Percentiles rank a stretch among this genome's conserved stretches.
phyloP scores from a whole-genome alignment of 2,113 vertebrate genomes.

The Leucopternis melanops region DNA sequence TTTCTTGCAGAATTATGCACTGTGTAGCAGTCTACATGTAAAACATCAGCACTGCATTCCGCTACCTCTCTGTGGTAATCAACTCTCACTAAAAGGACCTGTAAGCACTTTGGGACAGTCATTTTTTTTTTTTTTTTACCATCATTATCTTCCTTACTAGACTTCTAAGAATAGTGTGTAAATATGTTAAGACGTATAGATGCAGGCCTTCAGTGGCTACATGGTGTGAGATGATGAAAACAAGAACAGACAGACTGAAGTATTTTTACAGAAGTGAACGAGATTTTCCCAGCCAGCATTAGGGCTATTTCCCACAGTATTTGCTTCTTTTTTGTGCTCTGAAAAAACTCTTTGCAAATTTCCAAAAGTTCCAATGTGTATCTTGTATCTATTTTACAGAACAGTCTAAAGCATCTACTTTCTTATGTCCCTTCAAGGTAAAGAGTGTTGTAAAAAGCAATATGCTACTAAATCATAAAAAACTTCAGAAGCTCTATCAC shows the following conservation, averaged over 20 bases:
- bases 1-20: not conserved
- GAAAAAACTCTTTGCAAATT: not conserved
- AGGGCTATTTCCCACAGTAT: not conserved
- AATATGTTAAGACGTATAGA: not conserved
- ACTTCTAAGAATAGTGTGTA: not conserved
- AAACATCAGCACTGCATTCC: accelerated
- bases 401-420: not conserved
- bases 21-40: not conserved
- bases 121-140: no score
- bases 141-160: not conserved
- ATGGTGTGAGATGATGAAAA: not conserved
- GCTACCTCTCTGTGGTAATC: not conserved
- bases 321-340: not conserved
- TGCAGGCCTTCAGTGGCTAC: not conserved
- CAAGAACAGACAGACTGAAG: not conserved
- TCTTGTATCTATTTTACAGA: not conserved
- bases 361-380: not conserved
- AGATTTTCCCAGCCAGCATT: not conserved
- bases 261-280: not conserved
- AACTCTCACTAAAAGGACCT: not conserved
- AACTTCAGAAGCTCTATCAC: not conserved
- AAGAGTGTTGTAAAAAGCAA: not conserved
- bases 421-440: not conserved
- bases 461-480: not conserved
- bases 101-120: not conserved